Evolutionary conservation across 1,140 invertebrate species (phyloP), one percentile per base, ranked within the genome.

Genomic region (Metaphire vulgaris): DNA sequence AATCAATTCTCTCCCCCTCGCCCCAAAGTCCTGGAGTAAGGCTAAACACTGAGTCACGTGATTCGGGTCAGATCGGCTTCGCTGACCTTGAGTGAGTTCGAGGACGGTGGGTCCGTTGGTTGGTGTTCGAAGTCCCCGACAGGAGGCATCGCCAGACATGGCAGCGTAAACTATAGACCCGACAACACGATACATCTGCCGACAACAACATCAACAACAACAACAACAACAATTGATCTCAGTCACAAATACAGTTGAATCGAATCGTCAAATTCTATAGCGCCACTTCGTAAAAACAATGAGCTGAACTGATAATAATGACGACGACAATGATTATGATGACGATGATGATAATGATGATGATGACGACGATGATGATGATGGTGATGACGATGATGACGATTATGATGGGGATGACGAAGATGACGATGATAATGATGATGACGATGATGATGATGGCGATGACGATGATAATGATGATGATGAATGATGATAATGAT

Each of bases 71-170:
- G n/a, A n/a, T n/a, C n/a, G n/a, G n/a, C n/a, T n/a, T n/a, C n/a
- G n/a, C n/a, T n/a, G 12, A 76, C 75, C 75, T 72, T 56, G 70
- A 6, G 75, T 73, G 2, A 76, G 41, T 65, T 76, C 33, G 30
- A 76, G 32, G 15, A 64, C 29, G 21, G 71, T 16, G 21, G 75
- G 75, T n/a, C 75, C 75, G 28, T 76, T 33, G n/a, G 32, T 72
- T n/a, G 68, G 32, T 70, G 75, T 71, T 68, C 75, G 29, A n/a
- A 76, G 34, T 26, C 75, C 75, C 69, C 69, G 29, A 28, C 75
- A 76, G 21, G 75, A 72, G 21, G 67, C 68, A 32, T 76, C 75
- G 14, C 29, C 68, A 26, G 31, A 34, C 75, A 76, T 56, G 31
- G 75, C 32, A n/a, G 70, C 26, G 65, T 68, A 68, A 1, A 75